Evolutionary conservation across 1,140 invertebrate genomes (phyloP).

Genomic region (Maniola jurtina): DNA sequence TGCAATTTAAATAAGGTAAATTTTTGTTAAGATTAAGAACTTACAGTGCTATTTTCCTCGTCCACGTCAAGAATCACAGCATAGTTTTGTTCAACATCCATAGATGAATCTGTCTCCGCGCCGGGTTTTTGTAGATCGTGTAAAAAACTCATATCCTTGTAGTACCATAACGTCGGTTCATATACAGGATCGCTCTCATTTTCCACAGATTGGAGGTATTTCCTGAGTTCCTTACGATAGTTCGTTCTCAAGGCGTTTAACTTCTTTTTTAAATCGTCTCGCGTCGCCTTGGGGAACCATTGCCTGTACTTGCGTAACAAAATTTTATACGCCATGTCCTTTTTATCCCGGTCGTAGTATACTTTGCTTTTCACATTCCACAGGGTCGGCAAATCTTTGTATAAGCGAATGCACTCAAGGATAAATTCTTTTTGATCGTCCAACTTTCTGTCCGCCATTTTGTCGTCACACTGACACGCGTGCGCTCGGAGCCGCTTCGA

Average conservation of each 20-base stretch:
- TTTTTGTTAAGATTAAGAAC: too few species aligned
- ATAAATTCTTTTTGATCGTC: conserved; percentile 18
- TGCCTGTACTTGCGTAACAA: conserved; percentile 24
- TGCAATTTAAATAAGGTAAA: too few species aligned
- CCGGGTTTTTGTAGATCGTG: conserved; percentile 8
- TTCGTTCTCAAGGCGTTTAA: conserved; percentile 27
- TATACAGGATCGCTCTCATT: conserved; percentile 14
- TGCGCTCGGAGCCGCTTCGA: too few species aligned
- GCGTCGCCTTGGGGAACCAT: conserved; percentile 20
- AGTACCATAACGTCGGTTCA: conserved; percentile 26
- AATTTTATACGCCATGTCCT: conserved; percentile 20
- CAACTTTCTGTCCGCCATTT: neutral
- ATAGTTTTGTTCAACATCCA: neutral
- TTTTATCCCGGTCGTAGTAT: conserved; percentile 24
- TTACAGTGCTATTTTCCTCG: neutral
- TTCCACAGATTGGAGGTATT: conserved; percentile 12
- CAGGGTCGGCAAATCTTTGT: conserved; percentile 24
- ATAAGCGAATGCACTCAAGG: conserved; percentile 22
- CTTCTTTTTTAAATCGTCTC: conserved; percentile 28
- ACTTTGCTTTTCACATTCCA: conserved; percentile 29
- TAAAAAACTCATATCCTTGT: conserved; percentile 25
- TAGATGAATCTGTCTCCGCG: conserved; percentile 1
- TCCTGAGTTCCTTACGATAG: conserved; percentile 31
- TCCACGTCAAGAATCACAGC: neutral
- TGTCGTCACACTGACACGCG: neutral